Evolutionary conservation across 2,797 vertebrate genomes (phyloP).

Genomic region (Choloepus didactylus): DNA sequence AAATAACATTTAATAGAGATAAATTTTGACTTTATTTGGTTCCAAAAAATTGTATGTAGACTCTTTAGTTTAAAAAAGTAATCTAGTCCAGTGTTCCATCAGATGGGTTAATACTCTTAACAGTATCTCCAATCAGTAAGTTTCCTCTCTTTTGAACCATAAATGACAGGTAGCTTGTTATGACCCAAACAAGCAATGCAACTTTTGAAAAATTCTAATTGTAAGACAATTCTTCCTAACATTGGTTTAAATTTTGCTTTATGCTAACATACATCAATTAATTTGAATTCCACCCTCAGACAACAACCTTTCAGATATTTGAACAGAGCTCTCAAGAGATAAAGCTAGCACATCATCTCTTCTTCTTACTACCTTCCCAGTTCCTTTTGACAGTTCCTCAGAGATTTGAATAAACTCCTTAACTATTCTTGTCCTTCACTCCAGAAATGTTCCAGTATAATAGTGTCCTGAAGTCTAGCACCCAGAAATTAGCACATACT

Average conservation of each 20-base stretch:
- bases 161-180: neutral
- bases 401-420: neutral
- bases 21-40: conserved; percentile 20
- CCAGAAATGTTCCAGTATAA: neutral
- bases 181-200: neutral
- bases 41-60: neutral
- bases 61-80: neutral
- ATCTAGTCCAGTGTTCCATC: neutral
- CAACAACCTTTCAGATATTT: neutral
- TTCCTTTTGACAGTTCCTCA: neutral
- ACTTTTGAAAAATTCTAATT: neutral
- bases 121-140: neutral
- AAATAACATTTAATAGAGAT: conserved; percentile 19
- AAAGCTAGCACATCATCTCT: neutral
- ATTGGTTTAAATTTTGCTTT: neutral
- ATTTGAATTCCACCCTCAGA: neutral
- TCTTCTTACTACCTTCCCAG: neutral
- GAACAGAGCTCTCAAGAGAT: neutral
- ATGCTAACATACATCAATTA: conserved; percentile 7
- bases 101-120: neutral
- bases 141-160: conserved; percentile 49
- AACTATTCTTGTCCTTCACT: neutral
- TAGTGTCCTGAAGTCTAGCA: neutral
- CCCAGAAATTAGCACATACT: neutral
- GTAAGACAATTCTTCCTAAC: neutral